These are phyloP conservation scores for Phodopus roborovskii DNA, from an alignment of 2,113 vertebrate genomes.

Conservation along the genomic window DNA sequence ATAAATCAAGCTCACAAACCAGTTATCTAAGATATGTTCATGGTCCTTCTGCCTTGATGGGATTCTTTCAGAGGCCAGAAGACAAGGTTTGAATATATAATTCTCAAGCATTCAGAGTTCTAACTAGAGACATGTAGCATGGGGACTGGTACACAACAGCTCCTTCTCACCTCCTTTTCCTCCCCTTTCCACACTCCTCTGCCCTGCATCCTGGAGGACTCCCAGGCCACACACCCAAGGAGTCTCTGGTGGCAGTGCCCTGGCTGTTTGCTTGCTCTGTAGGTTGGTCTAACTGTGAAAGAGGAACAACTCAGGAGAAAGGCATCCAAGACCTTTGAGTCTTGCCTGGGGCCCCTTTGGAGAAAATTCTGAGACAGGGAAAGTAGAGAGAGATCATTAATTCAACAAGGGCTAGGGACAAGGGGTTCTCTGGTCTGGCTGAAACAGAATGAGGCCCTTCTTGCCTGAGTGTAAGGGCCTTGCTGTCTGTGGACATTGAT, in stretches of 20 bases:
- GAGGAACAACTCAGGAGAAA: neutral
- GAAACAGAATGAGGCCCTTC: neutral
- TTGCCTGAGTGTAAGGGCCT: neutral
- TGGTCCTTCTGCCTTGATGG: neutral
- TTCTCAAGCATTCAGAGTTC: neutral
- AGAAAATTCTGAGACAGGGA: neutral
- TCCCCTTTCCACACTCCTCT: neutral
- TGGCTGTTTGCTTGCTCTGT: neutral
- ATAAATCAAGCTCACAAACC: neutral
- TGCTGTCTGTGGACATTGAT: neutral
- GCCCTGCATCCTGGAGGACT: neutral
- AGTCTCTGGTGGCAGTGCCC: neutral
- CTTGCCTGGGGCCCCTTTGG: neutral
- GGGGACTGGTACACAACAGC: neutral
- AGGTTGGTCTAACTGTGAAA: neutral
- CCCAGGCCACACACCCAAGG: too few relatives aligned
- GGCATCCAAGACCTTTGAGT: neutral
- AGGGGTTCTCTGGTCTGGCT: neutral
- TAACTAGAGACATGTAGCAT: neutral
- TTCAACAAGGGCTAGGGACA: neutral
- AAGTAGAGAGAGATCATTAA: neutral
- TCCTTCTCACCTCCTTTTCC: neutral
- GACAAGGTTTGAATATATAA: neutral
- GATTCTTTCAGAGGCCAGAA: neutral
- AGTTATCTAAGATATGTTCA: neutral